A percentile compares a stretch with the other conserved stretches of the same genome.
phyloP scores from a whole-genome alignment of 2,888 invertebrate species.

The Stramonita haemastoma region DNA sequence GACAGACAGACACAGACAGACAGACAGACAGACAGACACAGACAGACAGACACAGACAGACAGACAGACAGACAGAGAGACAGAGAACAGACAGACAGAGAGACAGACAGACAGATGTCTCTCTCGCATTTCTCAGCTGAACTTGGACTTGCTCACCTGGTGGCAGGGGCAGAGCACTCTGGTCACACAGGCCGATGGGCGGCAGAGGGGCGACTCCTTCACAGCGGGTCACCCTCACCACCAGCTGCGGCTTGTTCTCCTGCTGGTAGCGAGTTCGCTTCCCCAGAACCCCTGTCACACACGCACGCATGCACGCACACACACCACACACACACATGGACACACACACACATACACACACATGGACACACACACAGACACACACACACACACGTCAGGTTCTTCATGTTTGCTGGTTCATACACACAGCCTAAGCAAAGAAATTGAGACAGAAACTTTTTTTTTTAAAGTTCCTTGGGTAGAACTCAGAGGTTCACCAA shows the following conservation, averaged over 20 bases:
- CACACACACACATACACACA: no score
- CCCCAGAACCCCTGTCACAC: constrained; percentile 84
- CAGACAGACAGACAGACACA: background rate
- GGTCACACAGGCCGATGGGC: constrained; percentile 23
- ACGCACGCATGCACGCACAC: background rate
- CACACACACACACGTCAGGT: no score
- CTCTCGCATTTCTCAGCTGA: background rate
- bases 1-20: background rate
- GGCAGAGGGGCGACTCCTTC: constrained; percentile 22
- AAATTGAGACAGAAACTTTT: no score
- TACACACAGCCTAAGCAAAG: no score
- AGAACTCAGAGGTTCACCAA: no score
- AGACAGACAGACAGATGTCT: background rate
- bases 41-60: no score
- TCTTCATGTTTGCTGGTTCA: no score
- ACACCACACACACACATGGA: no score
- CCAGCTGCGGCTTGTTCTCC: constrained; percentile 89
- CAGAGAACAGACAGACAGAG: background rate
- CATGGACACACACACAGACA: no score
- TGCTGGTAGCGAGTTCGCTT: constrained; percentile 93
- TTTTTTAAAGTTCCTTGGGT: no score
- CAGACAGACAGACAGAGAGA: background rate
- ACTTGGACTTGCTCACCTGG: constrained; percentile 39
- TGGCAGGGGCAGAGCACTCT: constrained; percentile 23
- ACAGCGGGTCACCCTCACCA: constrained; percentile 81